Base-by-base conservation (phyloP, 2,797 vertebrate species). In the Syngnathus rostellatus region DNA sequence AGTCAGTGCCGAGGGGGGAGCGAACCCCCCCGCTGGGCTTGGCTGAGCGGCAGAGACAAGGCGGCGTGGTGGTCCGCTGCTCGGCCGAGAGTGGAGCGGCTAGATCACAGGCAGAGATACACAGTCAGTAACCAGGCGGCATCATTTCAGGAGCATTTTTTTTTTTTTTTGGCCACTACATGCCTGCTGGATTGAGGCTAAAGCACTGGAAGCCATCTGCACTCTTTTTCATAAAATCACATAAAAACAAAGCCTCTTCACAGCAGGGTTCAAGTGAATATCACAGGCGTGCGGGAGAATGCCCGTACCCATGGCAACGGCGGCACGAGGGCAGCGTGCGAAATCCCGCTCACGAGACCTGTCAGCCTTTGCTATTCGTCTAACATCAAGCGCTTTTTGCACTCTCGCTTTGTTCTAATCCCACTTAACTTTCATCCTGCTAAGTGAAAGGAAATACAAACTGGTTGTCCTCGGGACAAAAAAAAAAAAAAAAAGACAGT, bases 181-280 rank as follows among this genome's bases (percentile, higher is more conserved):
- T 46, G 71, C 60, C 58, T n/a, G 54, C 58, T 64, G 48, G 59
- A 64, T 70, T 72, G 57, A 69, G 43, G 55, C 46, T 68, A 64
- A 68, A 71, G 68, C 67, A 64, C 71, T 48, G 38, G 63, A 17
- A 48, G 72, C 55, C 72, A 76, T 90, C 90, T 89, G 79, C 87
- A 87, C 84, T 68, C 71, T 90, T 92, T 92, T 89, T 86, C 76
- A 68, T 77, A 87, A 92, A 93, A 93, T 91, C 87, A 90, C 89
- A 91, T 89, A 88, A 91, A 90, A 91, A 90, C 86, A 68, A 76
- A 78, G 75, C 50, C 39, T 6, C 60, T 68, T 72, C 23, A 54
- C 62, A 63, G 51, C n/a, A 6, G 63, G 67, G 14, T 64, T 53
- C 1, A 64, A 70, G 61, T 58, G 71, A 70, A 82, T 59, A 66